Conservation (phyloP, 2,113 vertebrate genomes). For the Tichodroma muraria region DNA sequence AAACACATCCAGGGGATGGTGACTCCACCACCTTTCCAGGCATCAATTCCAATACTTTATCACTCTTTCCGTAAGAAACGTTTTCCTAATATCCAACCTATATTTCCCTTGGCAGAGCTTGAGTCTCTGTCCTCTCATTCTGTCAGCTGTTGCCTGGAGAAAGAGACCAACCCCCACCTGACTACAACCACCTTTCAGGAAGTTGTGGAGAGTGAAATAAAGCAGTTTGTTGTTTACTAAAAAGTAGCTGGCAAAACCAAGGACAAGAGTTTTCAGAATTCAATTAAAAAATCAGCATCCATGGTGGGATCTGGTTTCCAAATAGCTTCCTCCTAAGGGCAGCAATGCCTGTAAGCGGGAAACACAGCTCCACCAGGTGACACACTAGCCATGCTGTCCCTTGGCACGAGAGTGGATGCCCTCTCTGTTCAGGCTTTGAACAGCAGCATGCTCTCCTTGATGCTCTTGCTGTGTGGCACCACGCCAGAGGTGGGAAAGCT, state of each 20-base stretch:
- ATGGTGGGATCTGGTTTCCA: background rate
- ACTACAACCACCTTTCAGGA: background rate
- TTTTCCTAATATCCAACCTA: background rate
- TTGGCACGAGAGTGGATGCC: background rate
- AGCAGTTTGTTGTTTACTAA: background rate
- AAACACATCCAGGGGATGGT: background rate
- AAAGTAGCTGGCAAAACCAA: background rate
- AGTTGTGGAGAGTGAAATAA: background rate
- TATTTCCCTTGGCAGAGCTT: background rate
- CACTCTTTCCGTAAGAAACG: too few species aligned
- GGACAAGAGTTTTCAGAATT: background rate
- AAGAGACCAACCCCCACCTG: background rate
- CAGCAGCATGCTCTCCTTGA: rapidly evolving
- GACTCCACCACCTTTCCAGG: too few species aligned
- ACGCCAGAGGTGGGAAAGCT: background rate
- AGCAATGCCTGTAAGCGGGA: background rate
- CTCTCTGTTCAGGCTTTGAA: background rate
- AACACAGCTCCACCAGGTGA: background rate
- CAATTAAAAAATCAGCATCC: background rate
- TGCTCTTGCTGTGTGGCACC: background rate
- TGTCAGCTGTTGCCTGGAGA: background rate
- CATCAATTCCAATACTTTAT: background rate
- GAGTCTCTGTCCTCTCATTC: background rate
- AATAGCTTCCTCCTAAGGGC: background rate
- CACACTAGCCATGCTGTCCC: rapidly evolving